Evolutionary conservation across 2,797 vertebrate genomes (phyloP).

Genomic region (Acipenser ruthenus): DNA sequence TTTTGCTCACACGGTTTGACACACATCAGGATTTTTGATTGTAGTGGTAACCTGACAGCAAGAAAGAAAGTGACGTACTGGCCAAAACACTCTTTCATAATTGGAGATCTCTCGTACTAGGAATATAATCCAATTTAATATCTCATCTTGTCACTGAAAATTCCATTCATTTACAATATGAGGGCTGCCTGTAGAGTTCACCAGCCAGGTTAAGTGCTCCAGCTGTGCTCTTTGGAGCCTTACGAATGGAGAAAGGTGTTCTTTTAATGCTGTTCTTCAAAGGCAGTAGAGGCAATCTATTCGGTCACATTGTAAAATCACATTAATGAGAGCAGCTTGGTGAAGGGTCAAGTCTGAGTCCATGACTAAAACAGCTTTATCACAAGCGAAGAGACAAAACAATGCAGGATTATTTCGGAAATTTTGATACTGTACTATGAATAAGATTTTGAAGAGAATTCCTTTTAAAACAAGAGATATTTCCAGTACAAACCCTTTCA

Average conservation of each 20-base stretch:
- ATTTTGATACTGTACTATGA: no score
- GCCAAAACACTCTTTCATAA: neutral
- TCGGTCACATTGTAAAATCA: conserved; percentile 1
- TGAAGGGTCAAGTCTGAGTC: neutral
- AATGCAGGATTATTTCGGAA: neutral
- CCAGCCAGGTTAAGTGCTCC: neutral
- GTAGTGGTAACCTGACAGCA: neutral
- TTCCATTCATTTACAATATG: neutral
- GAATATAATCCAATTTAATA: neutral
- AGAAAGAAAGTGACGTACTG: neutral
- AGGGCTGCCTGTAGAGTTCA: neutral
- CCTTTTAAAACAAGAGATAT: no score
- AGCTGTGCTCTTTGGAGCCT: neutral
- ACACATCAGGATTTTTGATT: neutral
- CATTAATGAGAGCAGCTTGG: conserved; percentile 4
- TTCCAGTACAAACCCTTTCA: no score
- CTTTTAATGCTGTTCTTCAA: neutral
- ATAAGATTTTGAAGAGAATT: no score
- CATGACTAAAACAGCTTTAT: neutral
- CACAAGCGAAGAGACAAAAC: neutral
- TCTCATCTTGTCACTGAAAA: conserved; percentile 7
- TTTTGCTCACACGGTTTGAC: neutral
- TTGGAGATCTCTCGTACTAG: neutral
- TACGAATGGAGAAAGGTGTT: conserved; percentile 3
- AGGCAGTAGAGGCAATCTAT: neutral